Evolutionary conservation across 2,888 invertebrate species (phyloP).

Genomic region (Pristionchus exspectatus): DNA sequence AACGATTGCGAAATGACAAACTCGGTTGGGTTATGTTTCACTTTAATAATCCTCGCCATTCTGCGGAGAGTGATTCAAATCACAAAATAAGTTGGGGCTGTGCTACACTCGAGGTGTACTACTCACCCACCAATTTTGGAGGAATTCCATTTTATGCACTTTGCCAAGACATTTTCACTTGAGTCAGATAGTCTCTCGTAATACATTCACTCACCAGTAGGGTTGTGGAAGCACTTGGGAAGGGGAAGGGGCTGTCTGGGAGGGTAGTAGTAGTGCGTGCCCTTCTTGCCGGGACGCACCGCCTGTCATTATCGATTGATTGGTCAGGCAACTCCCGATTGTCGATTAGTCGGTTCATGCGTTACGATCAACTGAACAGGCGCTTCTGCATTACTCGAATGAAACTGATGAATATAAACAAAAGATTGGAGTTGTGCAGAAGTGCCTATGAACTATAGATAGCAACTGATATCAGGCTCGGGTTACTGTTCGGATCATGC

Average conservation of each 20-base stretch:
- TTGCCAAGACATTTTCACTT: too few relatives aligned
- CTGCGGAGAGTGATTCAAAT: too few relatives aligned
- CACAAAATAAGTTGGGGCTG: too few relatives aligned
- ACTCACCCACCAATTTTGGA: too few relatives aligned
- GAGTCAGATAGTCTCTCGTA: too few relatives aligned
- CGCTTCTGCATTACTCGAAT: background rate
- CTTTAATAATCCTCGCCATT: too few relatives aligned
- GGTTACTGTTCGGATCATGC: background rate
- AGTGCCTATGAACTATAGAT: background rate
- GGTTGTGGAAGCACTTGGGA: slow-evolving; percentile 72
- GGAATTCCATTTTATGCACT: too few relatives aligned
- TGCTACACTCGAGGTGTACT: too few relatives aligned
- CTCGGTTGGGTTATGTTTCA: too few relatives aligned
- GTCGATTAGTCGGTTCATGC: slow-evolving; percentile 5
- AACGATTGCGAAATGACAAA: too few relatives aligned
- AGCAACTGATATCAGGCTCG: background rate
- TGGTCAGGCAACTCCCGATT: background rate
- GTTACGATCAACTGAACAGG: background rate
- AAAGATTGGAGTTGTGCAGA: background rate
- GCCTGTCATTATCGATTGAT: slow-evolving; percentile 42
- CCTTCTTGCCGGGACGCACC: background rate
- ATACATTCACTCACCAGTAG: slow-evolving; percentile 60
- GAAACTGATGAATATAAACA: background rate
- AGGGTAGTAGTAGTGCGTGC: slow-evolving; percentile 53
- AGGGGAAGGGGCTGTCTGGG: slow-evolving; percentile 63